Conservation (phyloP, 2,113 vertebrate species). For the Trichechus manatus region DNA sequence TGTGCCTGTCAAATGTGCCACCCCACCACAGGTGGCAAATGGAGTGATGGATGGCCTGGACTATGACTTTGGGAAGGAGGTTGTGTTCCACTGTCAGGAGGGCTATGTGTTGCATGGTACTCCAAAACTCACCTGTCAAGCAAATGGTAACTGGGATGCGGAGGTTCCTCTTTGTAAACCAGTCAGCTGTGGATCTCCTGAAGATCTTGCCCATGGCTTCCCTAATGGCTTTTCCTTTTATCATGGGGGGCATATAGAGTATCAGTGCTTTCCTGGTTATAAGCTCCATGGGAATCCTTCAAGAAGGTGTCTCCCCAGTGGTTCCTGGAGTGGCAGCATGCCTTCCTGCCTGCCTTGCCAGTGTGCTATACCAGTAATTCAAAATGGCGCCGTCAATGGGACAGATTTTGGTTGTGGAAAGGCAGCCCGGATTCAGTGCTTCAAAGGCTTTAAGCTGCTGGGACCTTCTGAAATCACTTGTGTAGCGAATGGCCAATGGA, state of each 20-base stretch:
- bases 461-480: slow-evolving; percentile 93
- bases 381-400: slow-evolving; percentile 88
- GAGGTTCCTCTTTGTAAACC: slow-evolving; percentile 91
- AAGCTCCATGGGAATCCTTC: slow-evolving; percentile 90
- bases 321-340: slow-evolving; percentile 92
- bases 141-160: slow-evolving; percentile 93
- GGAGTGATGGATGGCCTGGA: slow-evolving; percentile 90
- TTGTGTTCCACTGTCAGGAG: slow-evolving; percentile 91
- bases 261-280: slow-evolving; percentile 95
- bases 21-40: slow-evolving; percentile 86
- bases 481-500: slow-evolving; percentile 93
- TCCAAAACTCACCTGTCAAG: slow-evolving; percentile 88
- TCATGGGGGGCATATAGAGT: slow-evolving; percentile 91
- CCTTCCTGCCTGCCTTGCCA: slow-evolving; percentile 92
- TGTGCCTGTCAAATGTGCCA: slow-evolving; percentile 88
- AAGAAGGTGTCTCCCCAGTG: slow-evolving; percentile 92
- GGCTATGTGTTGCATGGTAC: slow-evolving; percentile 91
- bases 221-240: slow-evolving; percentile 94
- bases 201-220: slow-evolving; percentile 94
- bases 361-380: slow-evolving; percentile 90
- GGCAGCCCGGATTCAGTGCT: slow-evolving; percentile 89
- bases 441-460: slow-evolving; percentile 92
- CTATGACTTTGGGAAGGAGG: slow-evolving; percentile 89
- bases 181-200: slow-evolving; percentile 92
- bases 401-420: slow-evolving; percentile 92